phyloP scores from a whole-genome alignment of 2,797 vertebrate genomes.

The Miopithecus talapoin region DNA sequence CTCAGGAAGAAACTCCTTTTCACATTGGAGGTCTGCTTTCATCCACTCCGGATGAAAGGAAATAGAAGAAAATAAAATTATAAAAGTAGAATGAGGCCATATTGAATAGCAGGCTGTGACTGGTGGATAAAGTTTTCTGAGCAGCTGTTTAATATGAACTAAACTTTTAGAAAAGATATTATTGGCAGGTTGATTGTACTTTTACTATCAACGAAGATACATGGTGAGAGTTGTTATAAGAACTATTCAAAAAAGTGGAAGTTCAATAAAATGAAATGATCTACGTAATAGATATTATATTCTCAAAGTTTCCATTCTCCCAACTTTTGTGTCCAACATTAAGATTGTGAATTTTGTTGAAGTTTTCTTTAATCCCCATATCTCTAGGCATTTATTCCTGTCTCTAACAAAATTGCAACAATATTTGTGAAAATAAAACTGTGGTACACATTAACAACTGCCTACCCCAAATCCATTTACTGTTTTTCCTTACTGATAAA shows the following conservation, averaged over 20 bases:
- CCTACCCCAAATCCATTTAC: neutral
- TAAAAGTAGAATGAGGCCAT: neutral
- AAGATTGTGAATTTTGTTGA: neutral
- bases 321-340: neutral
- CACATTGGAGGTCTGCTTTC: neutral
- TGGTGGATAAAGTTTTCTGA: neutral
- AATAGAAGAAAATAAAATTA: neutral
- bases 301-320: neutral
- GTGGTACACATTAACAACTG: neutral
- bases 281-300: neutral
- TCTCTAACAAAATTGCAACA: neutral
- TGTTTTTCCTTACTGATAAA: neutral
- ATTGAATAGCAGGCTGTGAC: neutral
- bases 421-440: neutral
- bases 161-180: neutral
- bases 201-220: neutral
- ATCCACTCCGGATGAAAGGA: neutral
- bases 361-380: neutral
- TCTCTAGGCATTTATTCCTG: neutral
- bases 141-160: neutral
- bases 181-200: neutral
- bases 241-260: neutral
- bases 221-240: neutral
- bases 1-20: neutral
- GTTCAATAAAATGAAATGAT: conserved; percentile 25